These are phyloP conservation scores for Erythrocercus mccallii DNA, from an alignment of 2,113 vertebrate genomes.

Conservation along the genomic window DNA sequence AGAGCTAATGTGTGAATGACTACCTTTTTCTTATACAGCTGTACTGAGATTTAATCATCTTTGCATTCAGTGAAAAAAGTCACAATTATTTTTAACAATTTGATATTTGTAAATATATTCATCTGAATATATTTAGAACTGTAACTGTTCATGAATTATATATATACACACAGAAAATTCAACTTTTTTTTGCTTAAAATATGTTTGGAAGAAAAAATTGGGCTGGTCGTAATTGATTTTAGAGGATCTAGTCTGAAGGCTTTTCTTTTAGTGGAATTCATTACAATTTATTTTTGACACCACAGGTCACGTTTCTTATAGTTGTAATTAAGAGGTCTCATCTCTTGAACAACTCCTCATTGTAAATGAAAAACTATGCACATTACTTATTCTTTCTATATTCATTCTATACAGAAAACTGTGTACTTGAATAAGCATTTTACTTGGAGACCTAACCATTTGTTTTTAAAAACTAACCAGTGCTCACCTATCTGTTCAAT, in stretches of 20 bases:
- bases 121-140: not conserved
- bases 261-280: not conserved
- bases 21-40: not conserved
- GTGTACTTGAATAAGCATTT: not conserved
- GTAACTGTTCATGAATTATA: not conserved
- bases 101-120: not conserved
- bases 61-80: not conserved
- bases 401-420: not conserved
- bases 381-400: not conserved
- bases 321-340: not conserved
- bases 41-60: not conserved
- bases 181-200: not conserved
- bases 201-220: not conserved
- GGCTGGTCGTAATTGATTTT: not conserved
- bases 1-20: not conserved
- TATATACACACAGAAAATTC: rapidly evolving
- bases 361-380: not conserved
- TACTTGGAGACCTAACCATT: not conserved
- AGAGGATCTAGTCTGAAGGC: not conserved
- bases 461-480: not conserved
- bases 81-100: not conserved
- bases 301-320: not conserved
- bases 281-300: not conserved
- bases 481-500: not conserved
- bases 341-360: not conserved